Base-by-base conservation (phyloP, 2,113 vertebrate species). In the Tyrannus savana region DNA sequence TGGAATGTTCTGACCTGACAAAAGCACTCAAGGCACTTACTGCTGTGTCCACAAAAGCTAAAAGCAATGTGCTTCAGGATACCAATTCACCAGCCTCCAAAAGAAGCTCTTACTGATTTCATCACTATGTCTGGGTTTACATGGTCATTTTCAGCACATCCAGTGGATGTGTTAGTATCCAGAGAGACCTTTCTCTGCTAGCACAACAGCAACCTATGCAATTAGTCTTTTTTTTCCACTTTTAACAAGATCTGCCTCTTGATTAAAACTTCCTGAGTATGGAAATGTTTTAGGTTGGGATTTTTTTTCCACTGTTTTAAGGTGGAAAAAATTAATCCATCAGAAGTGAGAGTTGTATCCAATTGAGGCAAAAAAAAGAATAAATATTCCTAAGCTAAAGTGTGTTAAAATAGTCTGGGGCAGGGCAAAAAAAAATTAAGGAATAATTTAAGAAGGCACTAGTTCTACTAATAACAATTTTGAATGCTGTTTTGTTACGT, bases 1-100 rank as follows among this genome's bases (percentile, higher is more conserved):
- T 79, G 91, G 79, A 85, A 95, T 49, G 47, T 95, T 92, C 74
- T 90, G 82, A 91, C 93, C 90, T 93, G 90, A 69, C 74, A 79
- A 35, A 94, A 95, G 44, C 66, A 68, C 66, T 87, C 33, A 6
- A 78, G 87, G 84, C 82, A 90, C 89, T 93, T 93, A 67, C 49
- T 79, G 87, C 88, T 82, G 14, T 72, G 90, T 89, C 62, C 63
- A 37, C 47, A 84, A 80, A 81, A 89, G 47, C 28, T 39, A 22
- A 50, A 91, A 84, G 81, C 47, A 69, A 4, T 14, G 44, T 42
- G 30, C 41, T 74, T 49, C 30, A 35, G 62, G 35, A 67, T 67
- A 58, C 44, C 35, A 87, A 53, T 87, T 82, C 6, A 2, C 25
- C 44, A 31, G 69, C 42, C 52, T 42, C 35, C 15, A 44, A 31